Conservation (phyloP, 1,140 invertebrate species). For the Sminthurides bifidus region DNA sequence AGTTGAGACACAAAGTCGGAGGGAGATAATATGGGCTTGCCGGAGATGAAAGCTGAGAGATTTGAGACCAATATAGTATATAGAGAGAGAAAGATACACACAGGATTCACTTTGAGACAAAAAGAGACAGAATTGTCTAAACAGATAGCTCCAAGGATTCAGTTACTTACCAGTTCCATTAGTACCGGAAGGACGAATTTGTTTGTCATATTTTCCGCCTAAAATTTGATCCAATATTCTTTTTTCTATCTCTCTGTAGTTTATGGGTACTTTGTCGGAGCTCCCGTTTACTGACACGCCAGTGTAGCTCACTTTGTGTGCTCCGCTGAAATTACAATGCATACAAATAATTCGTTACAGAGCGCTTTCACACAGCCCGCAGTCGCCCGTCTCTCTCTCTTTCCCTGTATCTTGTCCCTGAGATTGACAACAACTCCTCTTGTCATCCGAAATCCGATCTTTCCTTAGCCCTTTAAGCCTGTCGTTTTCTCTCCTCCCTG, state of each 20-base stretch:
- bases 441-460: too few relatives aligned
- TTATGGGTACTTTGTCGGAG: too few relatives aligned
- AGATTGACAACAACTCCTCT: too few relatives aligned
- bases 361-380: neutral
- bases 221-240: conserved; percentile 85
- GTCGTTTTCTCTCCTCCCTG: too few relatives aligned
- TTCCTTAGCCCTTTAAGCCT: too few relatives aligned
- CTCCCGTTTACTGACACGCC: too few relatives aligned
- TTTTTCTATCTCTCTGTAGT: conserved; percentile 72
- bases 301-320: too few relatives aligned
- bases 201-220: conserved; percentile 78
- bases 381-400: neutral
- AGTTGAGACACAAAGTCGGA: too few relatives aligned
- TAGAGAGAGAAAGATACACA: too few relatives aligned
- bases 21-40: neutral
- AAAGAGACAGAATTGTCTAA: neutral
- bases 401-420: too few relatives aligned
- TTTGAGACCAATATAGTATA: neutral
- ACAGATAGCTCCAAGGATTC: neutral
- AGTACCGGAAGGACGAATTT: conserved; percentile 80
- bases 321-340: conserved; percentile 12
- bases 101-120: too few relatives aligned
- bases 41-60: neutral
- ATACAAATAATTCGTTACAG: neutral
- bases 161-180: conserved; percentile 75